Conservation (phyloP, 1,140 invertebrate species). For the Nephotettix cincticeps region DNA sequence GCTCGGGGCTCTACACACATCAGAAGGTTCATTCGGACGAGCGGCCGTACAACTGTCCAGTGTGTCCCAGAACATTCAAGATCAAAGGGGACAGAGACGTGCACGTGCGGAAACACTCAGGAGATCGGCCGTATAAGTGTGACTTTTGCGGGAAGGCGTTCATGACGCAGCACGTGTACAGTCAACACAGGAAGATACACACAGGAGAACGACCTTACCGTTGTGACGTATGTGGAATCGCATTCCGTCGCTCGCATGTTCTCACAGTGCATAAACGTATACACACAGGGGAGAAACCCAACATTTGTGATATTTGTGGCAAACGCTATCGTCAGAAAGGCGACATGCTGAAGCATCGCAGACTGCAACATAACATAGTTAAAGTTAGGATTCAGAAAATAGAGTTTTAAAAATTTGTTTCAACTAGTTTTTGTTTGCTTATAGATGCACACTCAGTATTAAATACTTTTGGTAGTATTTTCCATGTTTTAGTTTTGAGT, state of each 20-base stretch:
- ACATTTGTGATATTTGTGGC: conserved; percentile 63
- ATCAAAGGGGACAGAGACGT: conserved; percentile 38
- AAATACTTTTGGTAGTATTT: too few relatives aligned
- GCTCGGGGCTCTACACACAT: conserved; percentile 38
- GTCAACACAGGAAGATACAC: conserved; percentile 44
- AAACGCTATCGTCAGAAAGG: conserved; percentile 50
- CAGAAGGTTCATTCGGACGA: conserved; percentile 51
- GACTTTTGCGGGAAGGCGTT: conserved; percentile 38
- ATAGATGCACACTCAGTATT: too few relatives aligned
- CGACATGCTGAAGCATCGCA: conserved; percentile 32
- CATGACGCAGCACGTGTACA: conserved; percentile 45
- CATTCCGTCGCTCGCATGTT: conserved; percentile 41
- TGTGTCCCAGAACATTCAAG: conserved; percentile 37
- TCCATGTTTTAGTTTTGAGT: too few relatives aligned
- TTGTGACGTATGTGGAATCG: conserved; percentile 40
- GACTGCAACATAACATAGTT: conserved; percentile 21
- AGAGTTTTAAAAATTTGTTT: conserved; percentile 6
- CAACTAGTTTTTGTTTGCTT: too few relatives aligned
- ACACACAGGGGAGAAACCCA: conserved; percentile 70
- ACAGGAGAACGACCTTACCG: conserved; percentile 39
- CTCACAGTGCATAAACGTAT: conserved; percentile 40
- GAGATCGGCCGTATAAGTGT: conserved; percentile 40
- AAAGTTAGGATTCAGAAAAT: conserved; percentile 27
- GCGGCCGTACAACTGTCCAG: conserved; percentile 54
- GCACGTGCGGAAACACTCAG: conserved; percentile 40